Base-by-base conservation (phyloP, 2,113 vertebrate genomes). In the Otus sunia region DNA sequence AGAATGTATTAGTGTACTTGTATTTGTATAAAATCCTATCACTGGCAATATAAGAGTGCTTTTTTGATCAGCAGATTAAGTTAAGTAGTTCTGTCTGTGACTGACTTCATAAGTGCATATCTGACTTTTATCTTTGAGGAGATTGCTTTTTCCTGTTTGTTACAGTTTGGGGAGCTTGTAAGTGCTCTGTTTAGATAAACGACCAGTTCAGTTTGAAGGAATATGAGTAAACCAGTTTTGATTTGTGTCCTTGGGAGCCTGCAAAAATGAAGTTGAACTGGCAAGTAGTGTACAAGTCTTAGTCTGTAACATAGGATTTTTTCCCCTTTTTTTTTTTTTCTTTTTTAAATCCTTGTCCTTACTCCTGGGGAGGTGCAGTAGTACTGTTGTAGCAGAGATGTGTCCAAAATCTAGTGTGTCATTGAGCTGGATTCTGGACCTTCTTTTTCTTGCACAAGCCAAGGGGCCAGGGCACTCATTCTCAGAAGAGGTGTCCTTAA, bases 401-500 rank as follows among this genome's bases (percentile, higher is more conserved):
- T 62, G 41, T 66, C 36, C 34, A n/a, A 74, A 82, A 29, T 5
- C 6, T 29, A 23, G 2, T 12, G 16, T 60, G 64, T 3, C 36
- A 7, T 14, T 39, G 29, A 60, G 39, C 39, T 86, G 56, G 34
- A 32, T 83, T 91, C 45, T 62, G 34, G 23, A 71, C 34, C 19
- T 37, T 73, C 18, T 68, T 68, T 74, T 86, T 53, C 34, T 62
- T 76, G 60, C 13, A 15, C 17, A 39, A 75, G 36, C 32, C 30
- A 41, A 36, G 50, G 3, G 18, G 26, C 37, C 5, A 19, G 39
- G 2, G 2, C 1, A 3, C 11, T 81, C 4, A 5, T 73, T 27
- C 12, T 55, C 7, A 5, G 47, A 10, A 22, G 49, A 39, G 41
- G 4, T 73, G 73, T 15, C 32, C 43, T 3, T 62, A 45, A 15